A percentile compares a stretch with the other conserved stretches of the same genome.
Evolutionary conservation across 2,888 invertebrate species (phyloP).

Genomic region (Buathra laborator): DNA sequence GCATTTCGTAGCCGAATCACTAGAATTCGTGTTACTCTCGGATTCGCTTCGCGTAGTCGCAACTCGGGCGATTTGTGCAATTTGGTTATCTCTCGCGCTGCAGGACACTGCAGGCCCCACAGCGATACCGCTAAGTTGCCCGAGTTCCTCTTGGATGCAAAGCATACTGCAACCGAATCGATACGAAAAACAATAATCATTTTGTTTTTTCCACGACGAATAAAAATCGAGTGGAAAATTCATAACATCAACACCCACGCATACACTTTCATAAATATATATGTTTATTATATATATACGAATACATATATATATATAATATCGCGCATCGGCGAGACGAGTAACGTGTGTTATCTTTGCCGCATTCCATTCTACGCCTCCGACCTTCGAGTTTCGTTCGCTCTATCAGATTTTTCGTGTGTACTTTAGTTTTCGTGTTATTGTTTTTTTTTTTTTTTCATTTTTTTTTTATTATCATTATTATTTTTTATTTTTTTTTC

Average conservation of each 20-base stretch:
- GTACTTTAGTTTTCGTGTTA: background rate
- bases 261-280: no score
- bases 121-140: conserved; percentile 85
- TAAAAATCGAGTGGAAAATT: conserved; percentile 1
- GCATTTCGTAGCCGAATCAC: conserved; percentile 81
- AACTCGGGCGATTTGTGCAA: conserved; percentile 77
- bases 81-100: conserved; percentile 71
- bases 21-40: conserved; percentile 80
- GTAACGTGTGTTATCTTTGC: conserved; percentile 54
- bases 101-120: conserved; percentile 78
- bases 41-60: conserved; percentile 77
- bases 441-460: background rate
- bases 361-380: conserved; percentile 60
- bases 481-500: conserved; percentile 21
- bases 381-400: conserved; percentile 1
- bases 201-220: background rate
- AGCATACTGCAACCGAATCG: conserved; percentile 86
- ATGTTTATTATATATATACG: background rate
- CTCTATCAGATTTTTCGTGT: background rate
- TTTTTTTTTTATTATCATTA: background rate
- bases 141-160: conserved; percentile 89
- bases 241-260: conserved; percentile 4
- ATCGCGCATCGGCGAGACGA: conserved; percentile 34
- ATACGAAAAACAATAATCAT: background rate
- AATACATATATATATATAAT: conserved; percentile 21